Evolutionary conservation across 1,140 invertebrate species (phyloP), one percentile per base, ranked within the genome.

Genomic region (Zaprionus tsacasi): DNA sequence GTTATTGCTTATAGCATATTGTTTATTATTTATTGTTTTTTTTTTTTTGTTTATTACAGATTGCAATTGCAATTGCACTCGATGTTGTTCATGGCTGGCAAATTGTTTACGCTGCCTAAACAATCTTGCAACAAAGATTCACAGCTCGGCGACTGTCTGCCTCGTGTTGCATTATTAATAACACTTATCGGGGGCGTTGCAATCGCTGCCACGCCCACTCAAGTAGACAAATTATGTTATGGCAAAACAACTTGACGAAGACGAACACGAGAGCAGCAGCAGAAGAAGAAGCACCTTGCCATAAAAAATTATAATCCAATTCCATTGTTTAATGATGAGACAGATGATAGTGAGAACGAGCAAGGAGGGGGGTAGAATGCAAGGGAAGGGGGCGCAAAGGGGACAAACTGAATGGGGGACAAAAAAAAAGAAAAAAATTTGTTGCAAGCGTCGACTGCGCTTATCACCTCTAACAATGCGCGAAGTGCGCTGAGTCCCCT

Each of bases 251-350:
- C 83, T 79, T 21, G 21, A 21, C 21, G 21, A 21, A 21, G 21
- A 21, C 72, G 40, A 87, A 65, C 82, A 87, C 82, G 79, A 68
- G 30, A 61, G n/a, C 35, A 48, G 60, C 45, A 52, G 57, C 35
- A 54, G 60, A 57, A 52, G 61, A 36, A 48, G 43, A 8, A n/a
- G 30, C 33, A n/a, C n/a, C n/a, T n/a, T n/a, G n/a, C n/a, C n/a
- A n/a, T n/a, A n/a, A n/a, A n/a, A 80, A 87, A 88, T 82, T 70
- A 88, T 89, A 89, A 88, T 88, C 85, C 85, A 88, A 88, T 88
- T 88, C 85, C 78, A 88, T 88, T 88, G 85, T 88, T 76, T 79
- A 76, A 66, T 55, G 48, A 55, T 35, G 66, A 75, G n/a, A n/a
- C 56, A 50, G 27, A 30, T 30, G 27, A 30, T 30, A 30, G 27